Evolutionary conservation across 2,797 vertebrate genomes (phyloP).

Genomic region (Thunnus albacares): DNA sequence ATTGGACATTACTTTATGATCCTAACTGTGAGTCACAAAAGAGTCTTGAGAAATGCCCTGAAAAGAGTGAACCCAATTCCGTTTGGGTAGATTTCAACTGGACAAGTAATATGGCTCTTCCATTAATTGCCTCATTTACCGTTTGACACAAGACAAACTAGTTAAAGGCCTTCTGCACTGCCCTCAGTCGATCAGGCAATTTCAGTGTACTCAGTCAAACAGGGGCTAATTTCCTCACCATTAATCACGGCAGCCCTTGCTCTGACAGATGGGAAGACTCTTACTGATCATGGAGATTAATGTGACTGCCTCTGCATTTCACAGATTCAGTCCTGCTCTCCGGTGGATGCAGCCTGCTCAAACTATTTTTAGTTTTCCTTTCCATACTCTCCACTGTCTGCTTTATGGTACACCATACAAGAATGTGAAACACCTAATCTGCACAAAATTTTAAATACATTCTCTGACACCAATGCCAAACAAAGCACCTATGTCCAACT

Average conservation of each 20-base stretch:
- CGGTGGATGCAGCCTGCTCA: slow-evolving; percentile 28
- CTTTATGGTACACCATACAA: slow-evolving; percentile 8
- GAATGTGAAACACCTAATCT: slow-evolving; percentile 7
- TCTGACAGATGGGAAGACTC: slow-evolving; percentile 63
- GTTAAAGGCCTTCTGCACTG: slow-evolving; percentile 60
- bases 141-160: slow-evolving; percentile 74
- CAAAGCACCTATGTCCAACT: neutral
- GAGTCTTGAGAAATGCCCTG: slow-evolving; percentile 26
- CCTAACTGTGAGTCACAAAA: neutral
- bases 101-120: slow-evolving; percentile 55
- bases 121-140: slow-evolving; percentile 69
- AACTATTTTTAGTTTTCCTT: neutral
- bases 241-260: slow-evolving; percentile 67
- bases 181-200: slow-evolving; percentile 49
- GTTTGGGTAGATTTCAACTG: slow-evolving; percentile 48
- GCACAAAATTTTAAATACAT: slow-evolving; percentile 1
- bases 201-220: slow-evolving; percentile 63
- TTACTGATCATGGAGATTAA: slow-evolving; percentile 67
- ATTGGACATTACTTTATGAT: slow-evolving; percentile 20
- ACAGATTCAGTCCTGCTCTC: slow-evolving; percentile 30
- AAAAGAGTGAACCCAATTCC: slow-evolving; percentile 30
- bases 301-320: slow-evolving; percentile 51
- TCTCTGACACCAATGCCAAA: neutral
- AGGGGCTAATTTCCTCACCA: slow-evolving; percentile 69
- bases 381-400: neutral